Percentiles rank a stretch among this genome's conserved stretches.
phyloP scores from a whole-genome alignment of 2,888 invertebrate species.

The Drosophila aldrichi region DNA sequence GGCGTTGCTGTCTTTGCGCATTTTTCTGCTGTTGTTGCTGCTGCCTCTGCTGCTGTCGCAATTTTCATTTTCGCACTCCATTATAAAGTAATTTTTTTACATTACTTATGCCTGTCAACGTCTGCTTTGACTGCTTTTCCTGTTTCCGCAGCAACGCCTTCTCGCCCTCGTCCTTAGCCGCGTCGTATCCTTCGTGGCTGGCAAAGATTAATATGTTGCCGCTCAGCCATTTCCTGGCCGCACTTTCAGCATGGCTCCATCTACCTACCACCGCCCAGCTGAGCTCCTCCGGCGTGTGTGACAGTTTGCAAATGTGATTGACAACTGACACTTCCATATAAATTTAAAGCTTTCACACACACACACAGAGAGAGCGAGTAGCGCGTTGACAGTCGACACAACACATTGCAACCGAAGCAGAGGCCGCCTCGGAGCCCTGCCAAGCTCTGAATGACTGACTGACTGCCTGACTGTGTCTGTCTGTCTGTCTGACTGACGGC shows the following conservation, averaged over 20 bases:
- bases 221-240: constrained; percentile 60
- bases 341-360: constrained; percentile 79
- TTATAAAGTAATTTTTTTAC: constrained; percentile 81
- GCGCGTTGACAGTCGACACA: constrained; percentile 69
- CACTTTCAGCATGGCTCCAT: constrained; percentile 10
- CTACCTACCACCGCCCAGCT: constrained; percentile 1
- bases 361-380: constrained; percentile 24
- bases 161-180: constrained; percentile 11
- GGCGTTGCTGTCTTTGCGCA: constrained; percentile 7
- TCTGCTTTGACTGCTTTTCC: constrained; percentile 71
- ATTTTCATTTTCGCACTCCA: constrained; percentile 81
- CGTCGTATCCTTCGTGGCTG: constrained; percentile 63
- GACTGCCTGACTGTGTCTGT: constrained; percentile 23
- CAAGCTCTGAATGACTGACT: constrained; percentile 47
- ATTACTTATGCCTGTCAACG: constrained; percentile 80
- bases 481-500: constrained; percentile 24
- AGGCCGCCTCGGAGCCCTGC: constrained; percentile 55
- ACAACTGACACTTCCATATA: constrained; percentile 82
- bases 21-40: neutral
- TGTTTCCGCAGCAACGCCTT: constrained; percentile 63
- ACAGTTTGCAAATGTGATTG: constrained; percentile 82
- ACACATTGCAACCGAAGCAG: constrained; percentile 42
- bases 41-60: constrained; percentile 44
- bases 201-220: constrained; percentile 80
- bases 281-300: constrained; percentile 60